Conservation (phyloP, 2,797 vertebrate genomes). For the Galaxias olidus region DNA sequence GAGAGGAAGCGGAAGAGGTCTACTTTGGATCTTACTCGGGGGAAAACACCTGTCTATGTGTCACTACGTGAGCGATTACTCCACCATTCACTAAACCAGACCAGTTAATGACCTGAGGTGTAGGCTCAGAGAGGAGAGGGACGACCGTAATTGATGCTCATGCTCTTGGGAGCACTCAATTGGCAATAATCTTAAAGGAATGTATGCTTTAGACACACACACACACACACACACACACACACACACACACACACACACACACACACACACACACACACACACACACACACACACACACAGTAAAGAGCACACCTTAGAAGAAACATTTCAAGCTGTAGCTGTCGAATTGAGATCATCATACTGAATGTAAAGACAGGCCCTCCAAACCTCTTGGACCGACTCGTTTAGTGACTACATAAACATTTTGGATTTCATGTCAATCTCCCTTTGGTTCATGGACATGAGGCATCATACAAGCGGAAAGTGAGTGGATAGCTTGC, state of each 20-base stretch:
- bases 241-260: too few relatives aligned
- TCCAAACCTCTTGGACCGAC: too few relatives aligned
- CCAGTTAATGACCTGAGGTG: background rate
- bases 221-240: too few relatives aligned
- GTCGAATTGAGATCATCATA: too few relatives aligned
- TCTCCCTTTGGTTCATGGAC: background rate
- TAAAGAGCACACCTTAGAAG: too few relatives aligned
- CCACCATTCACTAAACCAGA: background rate
- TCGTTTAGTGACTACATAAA: background rate
- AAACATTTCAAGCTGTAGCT: too few relatives aligned
- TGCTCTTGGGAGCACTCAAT: conserved; percentile 3
- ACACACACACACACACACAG: too few relatives aligned
- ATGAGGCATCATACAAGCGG: background rate
- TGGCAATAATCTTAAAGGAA: background rate
- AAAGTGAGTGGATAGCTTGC: background rate
- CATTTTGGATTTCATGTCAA: background rate
- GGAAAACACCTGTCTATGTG: conserved; percentile 11
- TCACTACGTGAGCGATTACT: conserved; percentile 4
- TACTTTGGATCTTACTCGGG: background rate
- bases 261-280: too few relatives aligned
- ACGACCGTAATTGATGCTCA: background rate
- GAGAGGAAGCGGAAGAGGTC: background rate
- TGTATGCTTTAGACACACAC: too few relatives aligned
- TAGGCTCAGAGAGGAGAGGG: background rate
- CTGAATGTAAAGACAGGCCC: too few relatives aligned